These are phyloP conservation scores for Gavialis gangeticus DNA, from an alignment of 2,113 vertebrate genomes.

Conservation along the genomic window DNA sequence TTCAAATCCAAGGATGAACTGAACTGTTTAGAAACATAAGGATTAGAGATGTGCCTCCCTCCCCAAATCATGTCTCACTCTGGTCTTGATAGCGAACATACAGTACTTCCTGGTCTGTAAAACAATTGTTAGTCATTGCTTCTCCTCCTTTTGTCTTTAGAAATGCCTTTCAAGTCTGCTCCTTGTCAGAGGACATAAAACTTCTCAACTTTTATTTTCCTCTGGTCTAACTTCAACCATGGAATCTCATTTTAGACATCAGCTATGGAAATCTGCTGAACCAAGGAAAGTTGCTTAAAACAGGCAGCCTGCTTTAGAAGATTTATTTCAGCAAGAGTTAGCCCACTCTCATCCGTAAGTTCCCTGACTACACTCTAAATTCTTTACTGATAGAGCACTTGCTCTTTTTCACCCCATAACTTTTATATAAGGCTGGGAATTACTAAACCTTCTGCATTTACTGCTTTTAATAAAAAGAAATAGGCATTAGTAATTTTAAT, in stretches of 20 bases:
- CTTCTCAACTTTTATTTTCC: neutral
- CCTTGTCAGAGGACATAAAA: neutral
- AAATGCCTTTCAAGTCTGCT: neutral
- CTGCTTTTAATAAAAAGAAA: conserved; percentile 54
- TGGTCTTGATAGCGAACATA: fast-evolving
- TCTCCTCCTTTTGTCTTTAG: neutral
- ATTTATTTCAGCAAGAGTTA: neutral
- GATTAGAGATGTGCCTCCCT: neutral
- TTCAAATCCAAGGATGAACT: neutral
- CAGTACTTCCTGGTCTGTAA: neutral
- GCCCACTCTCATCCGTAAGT: neutral
- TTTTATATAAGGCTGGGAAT: conserved; percentile 59
- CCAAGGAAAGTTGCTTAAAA: neutral
- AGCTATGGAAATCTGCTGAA: neutral
- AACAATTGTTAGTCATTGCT: neutral
- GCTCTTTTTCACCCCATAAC: conserved; percentile 39
- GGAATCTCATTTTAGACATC: neutral
- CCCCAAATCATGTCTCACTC: neutral
- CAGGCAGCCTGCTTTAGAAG: neutral
- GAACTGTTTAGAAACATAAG: neutral
- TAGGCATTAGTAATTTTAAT: conserved; percentile 42
- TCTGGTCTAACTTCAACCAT: neutral
- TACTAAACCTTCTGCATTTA: conserved; percentile 57
- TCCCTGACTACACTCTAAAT: neutral
- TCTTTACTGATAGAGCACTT: conserved; percentile 35